Evolutionary conservation across 2,113 vertebrate genomes (phyloP).

Genomic region (mouse (Mus musculus)): DNA sequence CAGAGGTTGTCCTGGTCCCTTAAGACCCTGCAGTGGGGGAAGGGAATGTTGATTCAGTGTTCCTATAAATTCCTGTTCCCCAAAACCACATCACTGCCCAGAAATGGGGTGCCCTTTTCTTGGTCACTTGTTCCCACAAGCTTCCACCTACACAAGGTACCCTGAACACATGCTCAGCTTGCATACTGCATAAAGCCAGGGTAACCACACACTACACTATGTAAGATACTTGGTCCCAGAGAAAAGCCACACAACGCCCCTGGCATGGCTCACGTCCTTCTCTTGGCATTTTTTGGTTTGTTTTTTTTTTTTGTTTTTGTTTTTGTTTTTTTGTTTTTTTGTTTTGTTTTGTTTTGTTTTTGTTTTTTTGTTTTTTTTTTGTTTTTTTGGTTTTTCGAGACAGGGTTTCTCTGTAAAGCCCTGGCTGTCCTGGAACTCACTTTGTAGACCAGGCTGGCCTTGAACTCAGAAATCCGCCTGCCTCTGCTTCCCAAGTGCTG

Average conservation of each 20-base stretch:
- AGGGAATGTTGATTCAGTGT: not conserved
- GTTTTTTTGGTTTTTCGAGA: no score
- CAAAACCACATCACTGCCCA: not conserved
- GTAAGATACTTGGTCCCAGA: not conserved
- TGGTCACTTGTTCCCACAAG: not conserved
- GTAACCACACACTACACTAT: rapidly evolving
- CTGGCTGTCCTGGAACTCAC: no score
- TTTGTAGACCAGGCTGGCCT: no score
- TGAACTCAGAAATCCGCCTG: no score
- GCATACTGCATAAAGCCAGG: rapidly evolving
- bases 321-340: no score
- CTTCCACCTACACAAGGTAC: rapidly evolving
- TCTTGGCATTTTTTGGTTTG: not conserved
- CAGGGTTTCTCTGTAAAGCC: no score
- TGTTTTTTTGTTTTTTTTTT: no score
- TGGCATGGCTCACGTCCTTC: rapidly evolving
- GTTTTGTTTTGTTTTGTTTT: no score
- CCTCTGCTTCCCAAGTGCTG: no score
- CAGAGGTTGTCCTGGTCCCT: not conserved
- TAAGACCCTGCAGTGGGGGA: not conserved
- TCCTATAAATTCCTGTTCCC: not conserved
- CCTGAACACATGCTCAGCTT: not conserved
- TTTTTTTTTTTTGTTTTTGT: no score
- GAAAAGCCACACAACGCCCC: not conserved
- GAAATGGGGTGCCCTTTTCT: not conserved